Percentiles rank a stretch among this genome's conserved stretches.
Conservation (phyloP, 2,797 vertebrate genomes). For the Microchirus variegatus region DNA sequence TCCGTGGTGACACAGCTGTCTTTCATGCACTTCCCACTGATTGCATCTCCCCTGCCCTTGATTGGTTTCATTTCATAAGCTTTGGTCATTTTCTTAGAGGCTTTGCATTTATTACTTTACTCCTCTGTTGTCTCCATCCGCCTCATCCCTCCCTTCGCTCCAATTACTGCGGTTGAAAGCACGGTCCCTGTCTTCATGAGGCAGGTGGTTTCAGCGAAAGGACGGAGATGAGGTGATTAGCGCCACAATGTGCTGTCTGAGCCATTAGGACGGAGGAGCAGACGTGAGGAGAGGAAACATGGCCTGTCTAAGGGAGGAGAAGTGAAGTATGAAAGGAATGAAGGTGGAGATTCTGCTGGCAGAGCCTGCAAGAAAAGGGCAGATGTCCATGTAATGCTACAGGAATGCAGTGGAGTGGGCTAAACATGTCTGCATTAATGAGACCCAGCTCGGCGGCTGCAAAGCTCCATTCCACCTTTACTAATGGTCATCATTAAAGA, state of each 20-base stretch:
- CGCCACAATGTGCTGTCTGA: constrained; percentile 33
- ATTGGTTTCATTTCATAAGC: constrained; percentile 24
- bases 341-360: constrained; percentile 20
- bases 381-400: constrained; percentile 41
- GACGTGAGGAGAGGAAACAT: constrained; percentile 20
- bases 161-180: constrained; percentile 58
- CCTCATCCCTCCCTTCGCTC: constrained; percentile 35
- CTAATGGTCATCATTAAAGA: constrained; percentile 8
- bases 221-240: constrained; percentile 50
- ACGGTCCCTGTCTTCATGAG: constrained; percentile 43
- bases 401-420: constrained; percentile 33
- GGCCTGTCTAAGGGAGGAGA: constrained; percentile 7
- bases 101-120: constrained; percentile 44
- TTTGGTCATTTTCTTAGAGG: constrained; percentile 16
- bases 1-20: constrained; percentile 71
- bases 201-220: constrained; percentile 44
- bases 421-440: constrained; percentile 43
- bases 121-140: constrained; percentile 32
- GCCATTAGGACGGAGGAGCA: constrained; percentile 43
- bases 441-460: constrained; percentile 18
- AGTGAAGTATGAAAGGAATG: constrained; percentile 16
- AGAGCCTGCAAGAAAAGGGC: constrained; percentile 60
- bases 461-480: neutral
- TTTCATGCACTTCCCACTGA: constrained; percentile 53
- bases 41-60: constrained; percentile 45